Evolutionary conservation across 53 echinoderm and acorn worm species (phyloP).

Genomic region (Stichopus horrens): DNA sequence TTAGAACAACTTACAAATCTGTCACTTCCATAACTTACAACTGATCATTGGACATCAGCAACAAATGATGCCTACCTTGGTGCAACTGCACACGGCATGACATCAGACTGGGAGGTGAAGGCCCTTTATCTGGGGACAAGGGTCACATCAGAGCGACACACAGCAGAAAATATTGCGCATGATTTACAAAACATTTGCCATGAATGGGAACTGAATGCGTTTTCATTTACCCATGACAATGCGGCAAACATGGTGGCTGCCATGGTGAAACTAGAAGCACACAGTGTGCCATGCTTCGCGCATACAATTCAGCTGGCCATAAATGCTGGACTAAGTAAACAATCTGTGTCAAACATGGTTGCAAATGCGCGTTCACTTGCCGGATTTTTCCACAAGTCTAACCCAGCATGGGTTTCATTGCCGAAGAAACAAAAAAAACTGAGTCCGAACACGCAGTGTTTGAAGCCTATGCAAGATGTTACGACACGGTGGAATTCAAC

Average conservation of each 20-base stretch:
- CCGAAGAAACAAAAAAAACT: constrained; percentile 8
- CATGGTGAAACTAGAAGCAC: neutral
- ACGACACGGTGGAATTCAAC: constrained; percentile 15
- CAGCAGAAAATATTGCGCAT: too few relatives aligned
- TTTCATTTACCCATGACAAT: constrained; percentile 35
- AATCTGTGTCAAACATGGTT: constrained; percentile 17
- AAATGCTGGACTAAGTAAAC: constrained; percentile 3
- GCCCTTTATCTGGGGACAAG: too few relatives aligned
- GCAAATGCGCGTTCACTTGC: neutral
- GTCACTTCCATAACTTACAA: too few relatives aligned
- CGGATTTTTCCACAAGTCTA: neutral
- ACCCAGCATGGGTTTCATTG: too few relatives aligned
- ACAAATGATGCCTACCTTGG: too few relatives aligned
- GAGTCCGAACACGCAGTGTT: neutral
- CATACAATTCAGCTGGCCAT: constrained; percentile 29
- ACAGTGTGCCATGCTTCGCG: neutral
- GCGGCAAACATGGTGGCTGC: constrained; percentile 30
- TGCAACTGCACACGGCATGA: too few relatives aligned
- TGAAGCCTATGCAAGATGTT: constrained; percentile 3
- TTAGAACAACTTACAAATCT: too few relatives aligned
- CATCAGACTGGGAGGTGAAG: too few relatives aligned
- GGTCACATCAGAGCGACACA: too few relatives aligned
- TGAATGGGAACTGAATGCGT: constrained; percentile 40
- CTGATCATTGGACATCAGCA: too few relatives aligned
- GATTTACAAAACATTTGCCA: constrained; percentile 40